These are phyloP conservation scores for Leucoraja erinaceus DNA, from an alignment of 2,113 vertebrate genomes.

Conservation along the genomic window DNA sequence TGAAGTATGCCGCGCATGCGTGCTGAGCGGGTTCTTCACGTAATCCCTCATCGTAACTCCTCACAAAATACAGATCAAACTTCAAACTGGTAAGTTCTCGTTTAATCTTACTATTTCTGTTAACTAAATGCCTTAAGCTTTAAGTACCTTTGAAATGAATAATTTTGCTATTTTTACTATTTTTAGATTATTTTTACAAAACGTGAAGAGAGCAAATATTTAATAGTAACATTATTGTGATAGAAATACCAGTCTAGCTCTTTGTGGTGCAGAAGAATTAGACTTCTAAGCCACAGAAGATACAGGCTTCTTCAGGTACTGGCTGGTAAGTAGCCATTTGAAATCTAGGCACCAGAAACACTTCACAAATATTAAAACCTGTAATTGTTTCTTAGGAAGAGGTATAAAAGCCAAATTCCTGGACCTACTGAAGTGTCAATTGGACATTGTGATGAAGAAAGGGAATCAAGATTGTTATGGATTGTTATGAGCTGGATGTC, in stretches of 20 bases:
- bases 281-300: too few relatives aligned
- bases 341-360: background rate
- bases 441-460: background rate
- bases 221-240: background rate
- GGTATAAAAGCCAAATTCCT: background rate
- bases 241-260: background rate
- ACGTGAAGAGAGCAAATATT: background rate
- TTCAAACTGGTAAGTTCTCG: too few relatives aligned
- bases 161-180: background rate
- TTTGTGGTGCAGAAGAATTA: background rate
- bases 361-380: background rate
- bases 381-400: background rate
- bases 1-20: too few relatives aligned
- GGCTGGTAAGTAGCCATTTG: background rate
- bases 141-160: background rate
- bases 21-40: too few relatives aligned
- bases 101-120: too few relatives aligned
- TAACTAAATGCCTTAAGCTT: background rate
- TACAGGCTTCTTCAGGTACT: background rate
- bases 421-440: background rate
- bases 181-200: background rate
- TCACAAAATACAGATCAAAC: too few relatives aligned
- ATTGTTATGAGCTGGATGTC: background rate
- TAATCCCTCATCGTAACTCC: too few relatives aligned
- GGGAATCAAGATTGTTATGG: background rate